A percentile compares a stretch with the other conserved stretches of the same genome.
Conservation (phyloP, 2,113 vertebrate species). For the Megaceryle torquata region DNA sequence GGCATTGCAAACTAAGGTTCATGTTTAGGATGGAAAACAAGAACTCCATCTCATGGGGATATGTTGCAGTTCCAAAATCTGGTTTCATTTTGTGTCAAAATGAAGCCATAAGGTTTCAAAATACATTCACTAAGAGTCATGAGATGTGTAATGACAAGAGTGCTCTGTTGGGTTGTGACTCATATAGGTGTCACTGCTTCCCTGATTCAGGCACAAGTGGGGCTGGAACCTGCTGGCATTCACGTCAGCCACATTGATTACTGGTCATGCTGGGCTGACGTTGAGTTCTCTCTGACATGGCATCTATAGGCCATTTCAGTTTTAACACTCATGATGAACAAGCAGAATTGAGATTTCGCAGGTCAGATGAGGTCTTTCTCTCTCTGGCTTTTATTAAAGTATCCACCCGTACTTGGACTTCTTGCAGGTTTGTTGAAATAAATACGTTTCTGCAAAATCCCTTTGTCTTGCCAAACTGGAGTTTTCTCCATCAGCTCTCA, state of each 20-base stretch:
- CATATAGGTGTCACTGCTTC: not conserved
- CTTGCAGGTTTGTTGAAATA: not conserved
- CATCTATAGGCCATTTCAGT: not conserved
- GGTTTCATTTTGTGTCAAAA: not conserved
- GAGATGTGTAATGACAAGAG: not conserved
- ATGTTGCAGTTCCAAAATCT: not conserved
- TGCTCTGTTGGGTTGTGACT: rapidly evolving
- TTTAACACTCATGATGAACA: not conserved
- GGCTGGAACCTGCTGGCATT: not conserved
- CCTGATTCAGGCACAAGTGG: not conserved
- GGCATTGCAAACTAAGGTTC: not conserved
- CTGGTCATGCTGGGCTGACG: not conserved
- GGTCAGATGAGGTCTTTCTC: conserved; percentile 31
- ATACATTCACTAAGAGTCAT: not conserved
- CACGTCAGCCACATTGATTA: rapidly evolving
- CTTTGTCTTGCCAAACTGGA: not conserved
- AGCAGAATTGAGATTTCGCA: not conserved
- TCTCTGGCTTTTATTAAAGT: conserved; percentile 1
- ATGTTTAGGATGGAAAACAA: not conserved
- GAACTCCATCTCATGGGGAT: not conserved
- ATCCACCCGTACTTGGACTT: not conserved
- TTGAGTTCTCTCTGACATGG: not conserved
- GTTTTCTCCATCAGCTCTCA: not conserved
- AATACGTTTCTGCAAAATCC: conserved; percentile 4
- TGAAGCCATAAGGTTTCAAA: not conserved